phyloP scores from a whole-genome alignment of 2,797 vertebrate genomes.

The Moxostoma hubbsi region DNA sequence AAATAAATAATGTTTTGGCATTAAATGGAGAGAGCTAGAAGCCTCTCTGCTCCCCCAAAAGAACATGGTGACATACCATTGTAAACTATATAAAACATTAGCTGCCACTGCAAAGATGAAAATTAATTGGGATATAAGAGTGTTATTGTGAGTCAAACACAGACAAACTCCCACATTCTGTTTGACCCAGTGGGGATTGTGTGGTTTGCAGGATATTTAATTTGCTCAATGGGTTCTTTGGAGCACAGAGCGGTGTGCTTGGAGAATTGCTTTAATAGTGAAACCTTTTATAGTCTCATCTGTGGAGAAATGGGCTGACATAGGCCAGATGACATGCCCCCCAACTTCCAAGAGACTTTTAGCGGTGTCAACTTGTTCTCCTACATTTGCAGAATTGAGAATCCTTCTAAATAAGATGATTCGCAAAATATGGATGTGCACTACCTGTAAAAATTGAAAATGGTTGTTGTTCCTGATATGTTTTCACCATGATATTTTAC shows the following conservation, averaged over 20 bases:
- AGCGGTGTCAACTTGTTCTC: conserved; percentile 1
- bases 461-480: not conserved
- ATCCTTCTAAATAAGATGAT: not conserved
- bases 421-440: not conserved
- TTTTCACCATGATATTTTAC: too few species aligned
- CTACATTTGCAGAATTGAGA: not conserved
- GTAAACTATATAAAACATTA: too few species aligned
- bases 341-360: not conserved
- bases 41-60: too few species aligned
- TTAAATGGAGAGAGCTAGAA: not conserved
- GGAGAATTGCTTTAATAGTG: too few species aligned
- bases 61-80: too few species aligned
- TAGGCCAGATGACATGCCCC: conserved; percentile 13
- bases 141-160: too few species aligned
- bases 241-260: not conserved
- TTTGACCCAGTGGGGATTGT: too few species aligned
- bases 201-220: too few species aligned
- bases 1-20: too few species aligned
- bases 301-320: conserved; percentile 20
- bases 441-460: not conserved
- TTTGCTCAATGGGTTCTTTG: not conserved
- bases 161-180: too few species aligned
- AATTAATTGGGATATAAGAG: too few species aligned
- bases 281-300: conserved; percentile 26
- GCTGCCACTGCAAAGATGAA: too few species aligned